Evolutionary conservation across 2,113 vertebrate species (phyloP).

Genomic region (Carettochelys insculpta): DNA sequence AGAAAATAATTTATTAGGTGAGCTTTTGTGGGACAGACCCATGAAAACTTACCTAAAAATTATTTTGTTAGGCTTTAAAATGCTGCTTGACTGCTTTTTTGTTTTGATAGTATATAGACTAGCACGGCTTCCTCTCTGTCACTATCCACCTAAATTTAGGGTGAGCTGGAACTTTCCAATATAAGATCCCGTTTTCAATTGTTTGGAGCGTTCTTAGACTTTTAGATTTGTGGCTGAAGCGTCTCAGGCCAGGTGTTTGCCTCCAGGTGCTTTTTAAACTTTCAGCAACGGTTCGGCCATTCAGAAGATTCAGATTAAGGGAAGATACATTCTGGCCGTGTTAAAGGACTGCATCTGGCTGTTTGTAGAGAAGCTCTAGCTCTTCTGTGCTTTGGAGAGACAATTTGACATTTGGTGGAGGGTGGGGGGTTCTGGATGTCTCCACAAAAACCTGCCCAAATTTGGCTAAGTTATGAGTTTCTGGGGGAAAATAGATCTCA

Average conservation of each 20-base stretch:
- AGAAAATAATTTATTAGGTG: too few relatives aligned
- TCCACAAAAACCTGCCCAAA: neutral
- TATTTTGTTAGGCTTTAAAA: too few relatives aligned
- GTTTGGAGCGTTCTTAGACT: neutral
- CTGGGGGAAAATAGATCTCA: neutral
- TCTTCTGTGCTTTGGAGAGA: neutral
- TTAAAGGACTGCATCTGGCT: neutral
- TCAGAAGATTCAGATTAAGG: neutral
- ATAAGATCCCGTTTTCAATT: neutral
- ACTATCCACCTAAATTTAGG: too few relatives aligned
- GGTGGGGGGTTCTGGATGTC: neutral
- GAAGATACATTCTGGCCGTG: neutral
- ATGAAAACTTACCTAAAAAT: too few relatives aligned
- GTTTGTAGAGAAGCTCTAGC: neutral
- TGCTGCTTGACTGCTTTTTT: too few relatives aligned
- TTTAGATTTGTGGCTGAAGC: neutral
- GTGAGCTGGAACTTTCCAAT: neutral
- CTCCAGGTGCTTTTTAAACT: accelerated
- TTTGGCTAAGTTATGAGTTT: neutral
- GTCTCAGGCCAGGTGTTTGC: neutral
- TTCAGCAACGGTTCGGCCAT: accelerated
- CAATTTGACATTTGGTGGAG: neutral
- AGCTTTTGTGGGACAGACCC: too few relatives aligned
- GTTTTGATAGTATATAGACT: too few relatives aligned
- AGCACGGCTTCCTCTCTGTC: too few relatives aligned